Evolutionary conservation across 2,797 vertebrate species (phyloP).

Genomic region (Selene dorsalis): DNA sequence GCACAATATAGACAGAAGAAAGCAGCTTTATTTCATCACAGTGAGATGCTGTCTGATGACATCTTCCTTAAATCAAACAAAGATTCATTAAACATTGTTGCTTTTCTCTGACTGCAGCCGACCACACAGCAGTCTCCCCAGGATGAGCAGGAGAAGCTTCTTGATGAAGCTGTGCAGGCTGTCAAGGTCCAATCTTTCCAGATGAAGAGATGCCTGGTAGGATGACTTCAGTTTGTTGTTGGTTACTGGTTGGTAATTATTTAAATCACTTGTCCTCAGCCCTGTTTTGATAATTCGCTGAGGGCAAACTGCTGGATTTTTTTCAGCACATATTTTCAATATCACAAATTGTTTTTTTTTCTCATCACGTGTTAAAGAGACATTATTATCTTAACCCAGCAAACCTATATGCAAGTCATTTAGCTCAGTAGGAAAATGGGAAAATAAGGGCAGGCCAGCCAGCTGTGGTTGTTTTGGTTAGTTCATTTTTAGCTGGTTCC

Average conservation of each 20-base stretch:
- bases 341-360: neutral
- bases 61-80: neutral
- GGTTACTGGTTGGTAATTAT: neutral
- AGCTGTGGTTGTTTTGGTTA: neutral
- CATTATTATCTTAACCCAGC: neutral
- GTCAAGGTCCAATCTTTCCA: conserved; percentile 99
- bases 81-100: neutral
- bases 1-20: no score
- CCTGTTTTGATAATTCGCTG: neutral
- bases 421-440: neutral
- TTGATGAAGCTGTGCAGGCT: conserved; percentile 98
- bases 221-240: conserved; percentile 18
- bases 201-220: conserved; percentile 99
- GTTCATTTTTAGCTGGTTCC: neutral
- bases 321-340: neutral
- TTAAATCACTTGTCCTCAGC: neutral
- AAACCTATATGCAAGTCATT: neutral
- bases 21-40: no score
- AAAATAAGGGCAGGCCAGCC: neutral
- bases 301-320: neutral
- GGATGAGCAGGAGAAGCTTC: conserved; percentile 98
- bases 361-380: neutral
- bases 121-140: conserved; percentile 97
- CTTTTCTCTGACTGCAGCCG: conserved; percentile 81
- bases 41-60: neutral